Evolutionary conservation across 2,797 vertebrate species (phyloP), one percentile per base, ranked within the genome.

Genomic region (Leptatherina wallacei): DNA sequence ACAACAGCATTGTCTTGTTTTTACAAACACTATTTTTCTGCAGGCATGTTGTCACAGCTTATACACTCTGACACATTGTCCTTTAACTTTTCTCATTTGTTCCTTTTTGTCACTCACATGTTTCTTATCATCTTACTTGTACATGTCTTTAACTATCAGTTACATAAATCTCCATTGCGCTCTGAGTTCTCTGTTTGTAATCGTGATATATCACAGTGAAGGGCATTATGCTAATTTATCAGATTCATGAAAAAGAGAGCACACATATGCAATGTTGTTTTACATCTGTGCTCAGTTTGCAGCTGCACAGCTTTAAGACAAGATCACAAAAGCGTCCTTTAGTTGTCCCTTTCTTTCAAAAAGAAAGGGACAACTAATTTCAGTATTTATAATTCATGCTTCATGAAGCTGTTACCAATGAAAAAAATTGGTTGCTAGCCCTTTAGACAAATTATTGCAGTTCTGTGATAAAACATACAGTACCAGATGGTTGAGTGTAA

Each of bases 1-100:
- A 71, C 52, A 55, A 22, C 49, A 29, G 65, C 57, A 56, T 27
- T n/a, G 59, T 63, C 33, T 68, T 63, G 57, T 76, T 69, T 49
- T 65, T 32, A 36, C 14, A 27, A n/a, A 68, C 38, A 33, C 20
- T 1, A 35, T 61, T 63, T 69, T 71, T 60, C 56, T 65, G 73
- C 22, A 11, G 72, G 27, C 69, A 4, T 29, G 29, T 70, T 64
- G 69, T 61, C 63, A 51, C 18, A 57, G 52, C 61, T 29, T 3
- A 60, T n/a, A 59, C 18, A 16, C 55, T 61, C 49, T 66, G 73
- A 55, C 63, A 38, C 22, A 33, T 35, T 54, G 44, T 33, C 58
- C 64, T 49, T 61, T 47, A 22, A 16, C 38, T 62, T 62, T 47
- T 57, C 59, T 47, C 14, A 33, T 63, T 73, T 54, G 29, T 51